Conservation (phyloP, 2,113 vertebrate species). For the Apodemus speciosus region DNA sequence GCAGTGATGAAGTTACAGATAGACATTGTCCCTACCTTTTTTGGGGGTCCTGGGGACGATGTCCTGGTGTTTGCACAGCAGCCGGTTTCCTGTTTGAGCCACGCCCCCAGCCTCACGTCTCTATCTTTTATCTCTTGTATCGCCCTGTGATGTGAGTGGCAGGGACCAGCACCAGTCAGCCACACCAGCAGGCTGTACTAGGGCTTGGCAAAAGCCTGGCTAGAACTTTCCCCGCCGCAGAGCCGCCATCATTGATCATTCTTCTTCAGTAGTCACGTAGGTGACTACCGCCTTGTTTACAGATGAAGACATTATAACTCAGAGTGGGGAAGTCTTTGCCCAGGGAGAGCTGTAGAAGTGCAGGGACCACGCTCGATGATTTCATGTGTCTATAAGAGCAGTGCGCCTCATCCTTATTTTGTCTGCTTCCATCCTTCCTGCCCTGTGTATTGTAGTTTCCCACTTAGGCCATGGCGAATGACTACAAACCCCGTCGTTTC, state of each 20-base stretch:
- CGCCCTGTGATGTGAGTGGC: background rate
- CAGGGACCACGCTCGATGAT: background rate
- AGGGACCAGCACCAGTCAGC: no score
- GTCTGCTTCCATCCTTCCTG: background rate
- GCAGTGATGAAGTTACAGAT: background rate
- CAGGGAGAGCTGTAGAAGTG: background rate
- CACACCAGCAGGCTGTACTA: no score
- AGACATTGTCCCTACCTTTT: no score
- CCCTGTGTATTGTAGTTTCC: background rate
- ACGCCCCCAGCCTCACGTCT: background rate
- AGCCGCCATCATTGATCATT: background rate
- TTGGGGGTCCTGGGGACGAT: background rate
- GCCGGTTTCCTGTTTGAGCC: background rate
- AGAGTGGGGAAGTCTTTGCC: background rate
- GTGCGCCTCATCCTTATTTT: background rate
- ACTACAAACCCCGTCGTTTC: background rate
- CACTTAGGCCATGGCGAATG: background rate
- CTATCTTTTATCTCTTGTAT: background rate
- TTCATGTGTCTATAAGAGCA: background rate
- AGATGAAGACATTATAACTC: constrained; percentile 6
- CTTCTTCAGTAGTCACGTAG: background rate
- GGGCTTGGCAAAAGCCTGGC: background rate
- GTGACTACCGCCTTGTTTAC: background rate
- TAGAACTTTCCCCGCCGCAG: background rate
- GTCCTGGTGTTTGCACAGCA: background rate